phyloP scores from a whole-genome alignment of 2,797 vertebrate genomes.

The Remorina albescens region DNA sequence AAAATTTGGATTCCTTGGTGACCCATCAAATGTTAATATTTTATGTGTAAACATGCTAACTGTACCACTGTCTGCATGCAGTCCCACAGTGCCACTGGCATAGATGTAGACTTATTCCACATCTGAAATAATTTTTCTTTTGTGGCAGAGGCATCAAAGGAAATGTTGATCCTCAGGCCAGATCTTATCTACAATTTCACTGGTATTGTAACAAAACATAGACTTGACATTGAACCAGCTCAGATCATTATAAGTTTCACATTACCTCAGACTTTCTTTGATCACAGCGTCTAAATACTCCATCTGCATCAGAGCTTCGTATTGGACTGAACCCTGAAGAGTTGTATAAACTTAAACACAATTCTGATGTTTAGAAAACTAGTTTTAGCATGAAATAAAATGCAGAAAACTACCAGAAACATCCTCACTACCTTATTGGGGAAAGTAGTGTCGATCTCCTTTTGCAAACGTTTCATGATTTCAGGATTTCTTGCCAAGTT shows the following conservation, averaged over 20 bases:
- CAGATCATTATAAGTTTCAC: conserved; percentile 23
- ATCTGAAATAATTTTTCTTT: too few relatives aligned
- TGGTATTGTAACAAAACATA: too few relatives aligned
- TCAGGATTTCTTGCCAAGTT: conserved; percentile 83
- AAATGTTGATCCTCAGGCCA: too few relatives aligned
- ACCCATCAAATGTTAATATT: too few relatives aligned
- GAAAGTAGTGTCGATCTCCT: conserved; percentile 83
- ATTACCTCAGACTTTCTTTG: conserved; percentile 74
- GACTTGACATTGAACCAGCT: neutral
- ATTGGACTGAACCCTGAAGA: conserved; percentile 72
- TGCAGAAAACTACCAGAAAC: neutral
- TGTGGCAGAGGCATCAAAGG: too few relatives aligned
- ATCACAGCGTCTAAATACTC: conserved; percentile 84
- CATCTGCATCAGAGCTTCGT: conserved; percentile 80
- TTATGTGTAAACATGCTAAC: neutral
- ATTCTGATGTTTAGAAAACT: neutral
- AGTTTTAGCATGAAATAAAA: neutral
- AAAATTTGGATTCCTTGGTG: too few relatives aligned
- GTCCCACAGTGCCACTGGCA: neutral
- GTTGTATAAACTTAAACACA: conserved; percentile 19
- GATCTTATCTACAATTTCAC: neutral
- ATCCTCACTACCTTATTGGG: conserved; percentile 77
- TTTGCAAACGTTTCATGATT: conserved; percentile 80
- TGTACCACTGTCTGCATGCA: neutral
- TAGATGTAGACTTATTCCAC: too few relatives aligned